Evolutionary conservation across 2,113 vertebrate species (phyloP).

Genomic region (Orientallactaga bullata): DNA sequence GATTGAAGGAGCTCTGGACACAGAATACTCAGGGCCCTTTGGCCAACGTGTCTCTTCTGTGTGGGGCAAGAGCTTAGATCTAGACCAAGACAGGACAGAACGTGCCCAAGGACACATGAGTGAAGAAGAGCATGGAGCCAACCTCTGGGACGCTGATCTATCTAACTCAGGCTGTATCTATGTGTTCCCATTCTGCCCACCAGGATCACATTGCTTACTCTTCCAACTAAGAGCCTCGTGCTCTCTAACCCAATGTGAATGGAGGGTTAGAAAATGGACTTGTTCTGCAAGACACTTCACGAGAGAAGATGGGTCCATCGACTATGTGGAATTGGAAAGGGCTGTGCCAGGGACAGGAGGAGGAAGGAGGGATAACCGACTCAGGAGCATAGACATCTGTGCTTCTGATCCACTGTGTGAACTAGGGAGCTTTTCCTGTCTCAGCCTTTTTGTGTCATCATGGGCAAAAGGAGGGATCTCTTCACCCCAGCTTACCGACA

Average conservation of each 20-base stretch:
- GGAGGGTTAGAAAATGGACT: background rate
- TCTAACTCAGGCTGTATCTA: background rate
- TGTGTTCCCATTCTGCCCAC: background rate
- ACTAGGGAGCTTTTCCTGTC: background rate
- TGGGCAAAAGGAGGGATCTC: background rate
- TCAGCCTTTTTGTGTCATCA: background rate
- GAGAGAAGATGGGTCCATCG: background rate
- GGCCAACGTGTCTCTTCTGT: background rate
- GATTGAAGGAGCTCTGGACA: background rate
- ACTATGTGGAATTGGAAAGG: slow-evolving; percentile 2
- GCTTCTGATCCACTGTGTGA: accelerated
- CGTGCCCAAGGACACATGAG: background rate
- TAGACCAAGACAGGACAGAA: background rate
- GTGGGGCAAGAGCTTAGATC: background rate
- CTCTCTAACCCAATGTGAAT: background rate
- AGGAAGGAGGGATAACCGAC: background rate
- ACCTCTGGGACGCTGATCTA: background rate
- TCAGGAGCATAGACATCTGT: background rate
- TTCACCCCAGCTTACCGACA: no score
- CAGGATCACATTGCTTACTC: background rate
- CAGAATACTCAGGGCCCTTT: background rate
- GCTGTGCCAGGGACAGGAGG: background rate
- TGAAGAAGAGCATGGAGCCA: background rate
- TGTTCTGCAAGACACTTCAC: background rate
- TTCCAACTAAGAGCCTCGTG: background rate